phyloP scores from a whole-genome alignment of 2,113 vertebrate species.

The Oryzias celebensis region DNA sequence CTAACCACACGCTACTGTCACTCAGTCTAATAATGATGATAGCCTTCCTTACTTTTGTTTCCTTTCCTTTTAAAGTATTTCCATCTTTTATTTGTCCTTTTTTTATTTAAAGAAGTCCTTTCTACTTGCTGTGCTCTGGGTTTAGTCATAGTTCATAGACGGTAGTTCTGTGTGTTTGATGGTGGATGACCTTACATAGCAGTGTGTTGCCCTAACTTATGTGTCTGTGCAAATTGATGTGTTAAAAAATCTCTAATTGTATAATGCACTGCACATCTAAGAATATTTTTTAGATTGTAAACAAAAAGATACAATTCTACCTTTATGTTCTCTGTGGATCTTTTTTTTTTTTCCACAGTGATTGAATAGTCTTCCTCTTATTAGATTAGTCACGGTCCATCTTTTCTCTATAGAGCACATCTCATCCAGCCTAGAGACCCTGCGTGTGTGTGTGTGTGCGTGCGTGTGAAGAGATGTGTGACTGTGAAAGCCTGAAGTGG shows the following conservation, averaged over 20 bases:
- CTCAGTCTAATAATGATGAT: conserved; percentile 56
- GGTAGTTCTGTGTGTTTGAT: conserved; percentile 42
- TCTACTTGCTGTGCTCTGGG: conserved; percentile 20
- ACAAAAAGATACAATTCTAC: conserved; percentile 6
- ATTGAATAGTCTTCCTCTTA: conserved; percentile 21
- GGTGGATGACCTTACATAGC: conserved; percentile 41
- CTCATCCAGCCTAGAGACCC: conserved; percentile 47
- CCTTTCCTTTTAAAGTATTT: conserved; percentile 2
- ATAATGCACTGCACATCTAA: conserved; percentile 13
- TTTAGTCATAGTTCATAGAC: conserved; percentile 37
- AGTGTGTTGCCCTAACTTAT: conserved; percentile 11
- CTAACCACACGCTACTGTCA: conserved; percentile 65
- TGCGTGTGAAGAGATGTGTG: conserved; percentile 14
- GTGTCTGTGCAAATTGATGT: conserved; percentile 13
- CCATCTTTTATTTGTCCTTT: background rate
- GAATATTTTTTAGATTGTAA: conserved; percentile 1
- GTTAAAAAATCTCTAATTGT: background rate
- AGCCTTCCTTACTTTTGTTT: background rate
- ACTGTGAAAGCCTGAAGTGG: conserved; percentile 36
- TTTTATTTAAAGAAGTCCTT: conserved; percentile 13
- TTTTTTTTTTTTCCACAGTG: conserved; percentile 37
- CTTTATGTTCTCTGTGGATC: conserved; percentile 1
- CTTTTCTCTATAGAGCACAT: conserved; percentile 41
- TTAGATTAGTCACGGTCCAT: conserved; percentile 50
- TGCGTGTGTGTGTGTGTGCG: background rate